Base-by-base conservation (phyloP, 2,797 vertebrate species). In the Lagodon rhomboides region DNA sequence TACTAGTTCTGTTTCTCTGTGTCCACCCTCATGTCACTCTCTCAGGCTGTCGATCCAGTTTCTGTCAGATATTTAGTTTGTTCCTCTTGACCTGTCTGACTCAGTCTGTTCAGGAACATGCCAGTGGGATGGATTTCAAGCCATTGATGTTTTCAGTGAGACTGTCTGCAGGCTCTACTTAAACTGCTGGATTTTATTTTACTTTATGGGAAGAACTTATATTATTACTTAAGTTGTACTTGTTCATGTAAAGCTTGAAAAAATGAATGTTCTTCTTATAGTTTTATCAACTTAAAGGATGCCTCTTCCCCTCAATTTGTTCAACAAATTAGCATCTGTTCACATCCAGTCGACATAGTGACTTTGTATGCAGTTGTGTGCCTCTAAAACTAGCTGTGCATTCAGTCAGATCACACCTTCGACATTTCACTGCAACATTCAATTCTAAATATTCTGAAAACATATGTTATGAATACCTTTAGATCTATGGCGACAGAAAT, bases 61-160 rank as follows among this genome's bases (percentile, higher is more conserved):
- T 73, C 53, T 72, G 64, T 54, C 54, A 18, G 23, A 55, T 50
- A 30, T 25, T 62, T 25, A 2, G 61, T 82, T 46, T 74, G 47
- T 77, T 64, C 20, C 25, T 43, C 25, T 64, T 20, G 4, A 18
- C 38, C 34, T 46, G 63, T 71, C 78, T 49, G 27, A 20, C 23
- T 56, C 38, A 43, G 53, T 65, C 30, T 75, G 23, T 64, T 70
- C 38, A n/a, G 38, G 61, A 64, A 63, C 58, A 15, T 17, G 38
- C 27, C n/a, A 3, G 61, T 2, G 23, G 34, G 22, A n/a, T 0
- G 3, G 7, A 38, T 22, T 12, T 38, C 23, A 27, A 56, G 13
- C 16, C n/a, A 13, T 41, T 55, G 41, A 18, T 47, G 51, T 23
- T 68, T 73, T 27, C 5, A 18, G 30, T 44, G 34, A 4, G 3